Conservation (phyloP, 2,797 vertebrate genomes). For the Neosilurus hyrtlii region DNA sequence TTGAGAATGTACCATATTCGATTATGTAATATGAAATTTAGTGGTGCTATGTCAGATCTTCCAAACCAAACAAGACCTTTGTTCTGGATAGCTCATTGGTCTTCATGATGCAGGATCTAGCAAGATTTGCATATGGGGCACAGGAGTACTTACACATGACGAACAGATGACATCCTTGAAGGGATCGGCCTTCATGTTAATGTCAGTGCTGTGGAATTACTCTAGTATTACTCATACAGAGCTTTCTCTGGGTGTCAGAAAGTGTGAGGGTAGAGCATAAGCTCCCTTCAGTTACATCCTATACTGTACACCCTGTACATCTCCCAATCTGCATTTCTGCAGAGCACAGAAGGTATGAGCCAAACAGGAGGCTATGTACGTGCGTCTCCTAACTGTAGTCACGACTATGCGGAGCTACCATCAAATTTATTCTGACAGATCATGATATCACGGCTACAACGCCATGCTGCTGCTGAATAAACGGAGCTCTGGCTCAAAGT, state of each 20-base stretch:
- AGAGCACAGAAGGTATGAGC: not conserved
- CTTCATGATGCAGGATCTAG: not conserved
- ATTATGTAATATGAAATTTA: not conserved
- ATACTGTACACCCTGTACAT: not conserved
- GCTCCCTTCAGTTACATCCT: not conserved
- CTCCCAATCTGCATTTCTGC: not conserved
- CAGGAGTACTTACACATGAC: not conserved
- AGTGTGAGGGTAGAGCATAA: not conserved
- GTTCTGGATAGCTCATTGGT: not conserved
- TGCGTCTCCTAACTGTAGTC: not conserved
- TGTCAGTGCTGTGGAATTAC: not conserved
- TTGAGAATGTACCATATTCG: not conserved
- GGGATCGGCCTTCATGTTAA: not conserved
- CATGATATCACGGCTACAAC: constrained; percentile 19
- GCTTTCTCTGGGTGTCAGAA: not conserved
- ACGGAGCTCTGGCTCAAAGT: not conserved
- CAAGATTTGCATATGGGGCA: not conserved
- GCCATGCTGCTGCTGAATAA: constrained; percentile 9
- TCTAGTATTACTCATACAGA: not conserved
- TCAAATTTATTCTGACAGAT: constrained; percentile 1
- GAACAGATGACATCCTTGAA: too few relatives aligned
- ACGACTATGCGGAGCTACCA: not conserved
- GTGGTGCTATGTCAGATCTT: not conserved
- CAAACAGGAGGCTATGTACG: not conserved
- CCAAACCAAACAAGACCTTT: not conserved